These are phyloP conservation scores for Auanema freiburgensis DNA, from an alignment of 2,888 invertebrate species.

Conservation along the genomic window DNA sequence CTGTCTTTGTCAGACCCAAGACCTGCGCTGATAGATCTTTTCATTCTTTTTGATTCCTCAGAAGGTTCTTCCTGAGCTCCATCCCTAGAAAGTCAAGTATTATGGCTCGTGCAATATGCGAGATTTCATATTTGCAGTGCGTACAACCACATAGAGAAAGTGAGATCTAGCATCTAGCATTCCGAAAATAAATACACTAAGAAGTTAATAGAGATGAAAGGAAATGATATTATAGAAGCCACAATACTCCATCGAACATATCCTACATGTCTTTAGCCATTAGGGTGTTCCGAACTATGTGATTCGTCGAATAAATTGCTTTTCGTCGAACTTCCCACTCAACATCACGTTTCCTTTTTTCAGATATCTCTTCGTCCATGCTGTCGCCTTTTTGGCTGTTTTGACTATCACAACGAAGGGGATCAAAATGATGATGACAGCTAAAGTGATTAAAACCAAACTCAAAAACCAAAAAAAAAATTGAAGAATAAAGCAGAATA, in stretches of 20 bases:
- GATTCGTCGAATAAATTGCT: slow-evolving; percentile 15
- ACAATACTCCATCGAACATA: slow-evolving; percentile 2
- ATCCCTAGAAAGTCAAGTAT: slow-evolving; percentile 11
- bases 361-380: background rate
- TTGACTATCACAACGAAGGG: slow-evolving; percentile 21
- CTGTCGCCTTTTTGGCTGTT: slow-evolving; percentile 10
- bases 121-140: too few species aligned
- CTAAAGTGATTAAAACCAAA: slow-evolving; percentile 8
- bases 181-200: background rate
- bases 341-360: slow-evolving; percentile 6
- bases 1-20: background rate
- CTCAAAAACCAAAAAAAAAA: slow-evolving; percentile 2
- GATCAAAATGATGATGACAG: slow-evolving; percentile 25
- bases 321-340: slow-evolving; percentile 18
- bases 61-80: slow-evolving; percentile 11
- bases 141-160: too few species aligned
- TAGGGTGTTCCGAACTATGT: slow-evolving; percentile 16
- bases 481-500: background rate
- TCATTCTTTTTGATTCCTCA: slow-evolving; percentile 2
- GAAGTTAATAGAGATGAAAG: slow-evolving; percentile 1
- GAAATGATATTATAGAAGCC: slow-evolving; percentile 2
- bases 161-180: too few species aligned
- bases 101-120: too few species aligned
- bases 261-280: slow-evolving; percentile 16
- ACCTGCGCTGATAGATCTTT: too few species aligned